Evolutionary conservation across 1,140 invertebrate genomes (phyloP).

Genomic region (Saccostrea glomerata): DNA sequence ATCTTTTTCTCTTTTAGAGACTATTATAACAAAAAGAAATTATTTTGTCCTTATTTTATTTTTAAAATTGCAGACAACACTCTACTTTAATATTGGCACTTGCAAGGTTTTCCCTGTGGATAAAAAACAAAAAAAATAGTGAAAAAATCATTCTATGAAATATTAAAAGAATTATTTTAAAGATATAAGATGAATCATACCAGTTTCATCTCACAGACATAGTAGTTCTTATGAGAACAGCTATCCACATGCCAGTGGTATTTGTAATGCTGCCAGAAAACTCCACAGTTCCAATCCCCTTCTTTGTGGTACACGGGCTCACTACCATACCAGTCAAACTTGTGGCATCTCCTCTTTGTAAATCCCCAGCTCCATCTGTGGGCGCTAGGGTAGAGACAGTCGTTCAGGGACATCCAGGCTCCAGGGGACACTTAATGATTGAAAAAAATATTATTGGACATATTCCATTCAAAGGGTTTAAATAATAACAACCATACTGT

Average conservation of each 20-base stretch:
- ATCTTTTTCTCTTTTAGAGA: no score
- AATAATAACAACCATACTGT: no score
- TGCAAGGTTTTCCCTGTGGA: conserved; percentile 29
- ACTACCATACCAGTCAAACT: conserved; percentile 19
- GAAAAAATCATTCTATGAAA: no score
- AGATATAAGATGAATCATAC: not conserved
- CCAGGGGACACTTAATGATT: not conserved
- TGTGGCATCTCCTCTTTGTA: not conserved
- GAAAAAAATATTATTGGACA: no score
- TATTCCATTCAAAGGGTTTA: no score
- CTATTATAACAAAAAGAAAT: not conserved
- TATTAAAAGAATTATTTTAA: not conserved
- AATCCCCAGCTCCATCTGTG: conserved; percentile 30
- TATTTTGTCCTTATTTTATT: not conserved
- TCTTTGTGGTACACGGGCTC: not conserved
- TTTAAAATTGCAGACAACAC: not conserved
- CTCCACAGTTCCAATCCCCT: not conserved
- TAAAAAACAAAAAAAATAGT: not conserved
- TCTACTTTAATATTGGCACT: not conserved
- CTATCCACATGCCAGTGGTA: conserved; percentile 20
- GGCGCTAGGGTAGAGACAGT: not conserved
- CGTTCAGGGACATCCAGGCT: not conserved
- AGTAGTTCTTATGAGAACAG: not conserved
- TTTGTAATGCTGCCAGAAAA: not conserved
- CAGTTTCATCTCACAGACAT: conserved; percentile 2